Evolutionary conservation across 2,797 vertebrate genomes (phyloP).

Genomic region (Hephaestus fuliginosus): DNA sequence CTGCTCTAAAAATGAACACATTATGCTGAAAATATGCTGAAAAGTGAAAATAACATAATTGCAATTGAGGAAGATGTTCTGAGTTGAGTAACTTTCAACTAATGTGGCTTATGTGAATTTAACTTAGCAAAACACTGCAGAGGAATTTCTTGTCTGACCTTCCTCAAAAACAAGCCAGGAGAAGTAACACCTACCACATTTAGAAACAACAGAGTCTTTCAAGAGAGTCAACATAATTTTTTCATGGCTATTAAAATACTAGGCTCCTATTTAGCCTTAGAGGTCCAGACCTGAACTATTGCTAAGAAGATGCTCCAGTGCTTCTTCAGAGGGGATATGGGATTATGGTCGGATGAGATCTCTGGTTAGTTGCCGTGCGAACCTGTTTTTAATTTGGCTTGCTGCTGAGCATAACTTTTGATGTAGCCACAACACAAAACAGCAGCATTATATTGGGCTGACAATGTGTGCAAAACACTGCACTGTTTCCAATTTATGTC

Average conservation of each 20-base stretch:
- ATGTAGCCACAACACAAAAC: constrained; percentile 14
- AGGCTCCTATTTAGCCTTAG: not conserved
- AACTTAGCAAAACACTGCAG: not conserved
- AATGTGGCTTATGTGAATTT: not conserved
- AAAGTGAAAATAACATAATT: not conserved
- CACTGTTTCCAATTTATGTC: not conserved
- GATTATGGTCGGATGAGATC: not conserved
- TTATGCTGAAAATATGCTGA: not conserved
- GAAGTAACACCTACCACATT: not conserved
- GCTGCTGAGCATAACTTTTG: constrained; percentile 3
- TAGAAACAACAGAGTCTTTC: not conserved
- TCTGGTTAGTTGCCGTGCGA: not conserved
- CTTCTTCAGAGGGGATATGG: not conserved
- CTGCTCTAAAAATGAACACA: not conserved
- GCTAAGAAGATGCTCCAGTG: not conserved
- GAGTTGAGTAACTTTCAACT: not conserved
- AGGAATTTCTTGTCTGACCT: not conserved
- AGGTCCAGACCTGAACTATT: not conserved
- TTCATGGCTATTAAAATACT: not conserved
- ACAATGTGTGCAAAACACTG: constrained; percentile 2
- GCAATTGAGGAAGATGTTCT: not conserved
- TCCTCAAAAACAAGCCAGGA: not conserved
- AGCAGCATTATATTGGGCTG: not conserved
- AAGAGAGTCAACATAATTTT: not conserved
- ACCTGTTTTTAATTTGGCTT: constrained; percentile 12